A percentile compares a stretch with the other conserved stretches of the same genome.
Evolutionary conservation across 2,888 invertebrate genomes (phyloP).

Genomic region (Oeneis ivallda): DNA sequence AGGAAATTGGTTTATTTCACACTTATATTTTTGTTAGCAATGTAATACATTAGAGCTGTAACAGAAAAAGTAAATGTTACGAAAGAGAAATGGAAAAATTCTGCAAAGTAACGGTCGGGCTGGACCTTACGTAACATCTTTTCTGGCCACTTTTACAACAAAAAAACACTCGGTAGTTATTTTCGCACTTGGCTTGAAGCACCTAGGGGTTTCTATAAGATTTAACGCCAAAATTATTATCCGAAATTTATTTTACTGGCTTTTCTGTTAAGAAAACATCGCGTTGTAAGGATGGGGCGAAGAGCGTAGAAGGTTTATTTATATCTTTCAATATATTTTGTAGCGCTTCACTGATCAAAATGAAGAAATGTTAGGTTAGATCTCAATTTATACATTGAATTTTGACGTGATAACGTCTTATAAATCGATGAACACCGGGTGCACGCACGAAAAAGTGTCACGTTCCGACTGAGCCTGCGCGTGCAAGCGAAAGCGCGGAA

Average conservation of each 20-base stretch:
- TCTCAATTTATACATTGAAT: no score
- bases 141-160: not conserved
- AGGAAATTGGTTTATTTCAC: no score
- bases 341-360: not conserved
- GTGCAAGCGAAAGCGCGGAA: no score
- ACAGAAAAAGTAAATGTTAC: not conserved
- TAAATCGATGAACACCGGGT: no score
- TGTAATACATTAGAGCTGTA: not conserved
- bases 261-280: not conserved
- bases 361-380: no score
- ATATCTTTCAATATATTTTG: not conserved
- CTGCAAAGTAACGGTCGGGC: not conserved
- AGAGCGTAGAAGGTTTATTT: not conserved
- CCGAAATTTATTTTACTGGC: slow-evolving; percentile 3
- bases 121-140: not conserved
- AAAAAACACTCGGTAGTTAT: slow-evolving; percentile 10
- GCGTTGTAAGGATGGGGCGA: no score
- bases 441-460: no score
- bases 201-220: slow-evolving; percentile 7
- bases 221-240: slow-evolving; percentile 4
- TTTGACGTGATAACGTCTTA: no score
- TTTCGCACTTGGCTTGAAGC: not conserved
- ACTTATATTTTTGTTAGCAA: no score
- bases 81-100: not conserved
- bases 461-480: no score